A percentile compares a stretch with the other conserved stretches of the same genome.
phyloP scores from a whole-genome alignment of 1,140 invertebrate genomes.

The Pseudoatta argentina region DNA sequence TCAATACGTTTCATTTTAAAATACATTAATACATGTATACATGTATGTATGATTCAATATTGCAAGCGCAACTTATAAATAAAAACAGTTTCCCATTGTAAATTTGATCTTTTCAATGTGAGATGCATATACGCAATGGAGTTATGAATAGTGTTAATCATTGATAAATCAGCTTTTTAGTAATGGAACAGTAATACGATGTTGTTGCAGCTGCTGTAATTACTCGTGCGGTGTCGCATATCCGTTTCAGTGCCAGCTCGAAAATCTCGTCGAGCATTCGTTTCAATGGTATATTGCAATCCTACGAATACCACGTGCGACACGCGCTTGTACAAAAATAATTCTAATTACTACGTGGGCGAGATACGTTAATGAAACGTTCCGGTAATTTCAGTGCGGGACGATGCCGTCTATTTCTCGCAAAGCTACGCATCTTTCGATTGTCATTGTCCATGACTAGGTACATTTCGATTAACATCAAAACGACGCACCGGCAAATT shows the following conservation, averaged over 20 bases:
- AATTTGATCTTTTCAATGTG: constrained; percentile 6
- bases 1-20: not conserved
- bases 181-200: not conserved
- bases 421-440: constrained; percentile 24
- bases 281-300: constrained; percentile 7
- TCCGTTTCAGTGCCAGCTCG: constrained; percentile 43
- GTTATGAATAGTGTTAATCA: constrained; percentile 23
- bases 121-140: not conserved
- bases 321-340: constrained; percentile 31
- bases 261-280: constrained; percentile 45
- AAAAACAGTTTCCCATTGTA: not conserved
- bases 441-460: constrained; percentile 60
- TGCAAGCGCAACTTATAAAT: no score
- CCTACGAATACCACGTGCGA: not conserved
- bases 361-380: constrained; percentile 52
- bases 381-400: constrained; percentile 34
- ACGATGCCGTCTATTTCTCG: constrained; percentile 4
- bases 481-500: constrained; percentile 69
- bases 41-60: not conserved
- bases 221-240: constrained; percentile 13
- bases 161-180: constrained; percentile 40
- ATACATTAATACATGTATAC: no score
- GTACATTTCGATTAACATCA: constrained; percentile 71
- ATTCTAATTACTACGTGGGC: constrained; percentile 41
- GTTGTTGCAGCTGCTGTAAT: constrained; percentile 40